Evolutionary conservation across 2,888 invertebrate genomes (phyloP).

Genomic region (Norana najaformis): DNA sequence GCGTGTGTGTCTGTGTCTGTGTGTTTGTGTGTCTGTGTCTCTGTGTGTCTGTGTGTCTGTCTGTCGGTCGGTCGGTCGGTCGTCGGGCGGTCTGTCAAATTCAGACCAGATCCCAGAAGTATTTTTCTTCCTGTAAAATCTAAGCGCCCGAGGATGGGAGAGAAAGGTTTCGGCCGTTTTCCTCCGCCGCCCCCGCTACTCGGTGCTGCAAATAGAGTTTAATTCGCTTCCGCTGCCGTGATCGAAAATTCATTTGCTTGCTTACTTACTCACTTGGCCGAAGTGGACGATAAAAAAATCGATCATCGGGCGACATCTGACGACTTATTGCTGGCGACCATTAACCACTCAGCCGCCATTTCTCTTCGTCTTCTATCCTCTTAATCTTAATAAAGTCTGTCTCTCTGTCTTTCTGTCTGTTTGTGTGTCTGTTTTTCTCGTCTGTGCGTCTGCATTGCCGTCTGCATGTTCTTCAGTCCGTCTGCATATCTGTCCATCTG

Average conservation of each 20-base stretch:
- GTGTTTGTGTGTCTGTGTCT: too few species aligned
- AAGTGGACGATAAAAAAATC: neutral
- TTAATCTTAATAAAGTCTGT: neutral
- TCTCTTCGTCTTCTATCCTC: neutral
- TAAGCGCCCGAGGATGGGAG: too few species aligned
- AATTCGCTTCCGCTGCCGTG: neutral
- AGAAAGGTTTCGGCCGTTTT: too few species aligned
- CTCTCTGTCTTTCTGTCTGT: neutral
- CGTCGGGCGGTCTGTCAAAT: too few species aligned
- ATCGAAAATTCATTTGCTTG: conserved; percentile 13
- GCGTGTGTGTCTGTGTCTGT: too few species aligned
- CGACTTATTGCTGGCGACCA: neutral
- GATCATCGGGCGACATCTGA: neutral
- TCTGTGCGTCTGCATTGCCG: neutral
- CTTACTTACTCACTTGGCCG: neutral
- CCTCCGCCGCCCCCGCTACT: neutral
- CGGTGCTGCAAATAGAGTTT: neutral
- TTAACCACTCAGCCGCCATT: neutral
- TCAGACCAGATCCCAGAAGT: too few species aligned
- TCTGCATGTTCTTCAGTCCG: neutral
- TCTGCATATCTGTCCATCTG: too few species aligned
- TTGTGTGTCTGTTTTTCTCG: neutral
- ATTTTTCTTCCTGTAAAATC: too few species aligned
- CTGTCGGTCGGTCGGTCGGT: neutral
- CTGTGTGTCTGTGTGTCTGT: too few species aligned